Conservation (phyloP, 2,113 vertebrate species). For the Erinaceus europaeus region DNA sequence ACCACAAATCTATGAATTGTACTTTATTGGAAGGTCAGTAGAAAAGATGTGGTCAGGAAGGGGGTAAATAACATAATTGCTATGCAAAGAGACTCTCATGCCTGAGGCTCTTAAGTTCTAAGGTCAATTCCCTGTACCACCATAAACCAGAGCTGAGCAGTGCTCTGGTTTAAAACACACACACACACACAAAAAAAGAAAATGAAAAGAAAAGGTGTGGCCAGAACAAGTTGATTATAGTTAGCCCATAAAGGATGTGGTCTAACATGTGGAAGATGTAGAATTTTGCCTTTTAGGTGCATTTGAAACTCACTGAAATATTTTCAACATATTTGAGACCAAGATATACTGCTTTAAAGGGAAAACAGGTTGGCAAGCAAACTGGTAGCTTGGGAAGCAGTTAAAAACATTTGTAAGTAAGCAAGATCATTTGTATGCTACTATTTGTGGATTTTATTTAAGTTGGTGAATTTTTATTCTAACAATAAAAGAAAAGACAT, state of each 20-base stretch:
- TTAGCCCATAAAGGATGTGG: not conserved
- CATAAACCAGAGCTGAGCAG: too few species aligned
- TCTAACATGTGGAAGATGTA: not conserved
- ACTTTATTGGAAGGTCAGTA: not conserved
- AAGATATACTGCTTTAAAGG: not conserved
- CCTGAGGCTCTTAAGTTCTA: too few species aligned
- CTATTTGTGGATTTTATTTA: not conserved
- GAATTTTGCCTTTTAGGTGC: not conserved
- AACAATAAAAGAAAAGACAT: not conserved
- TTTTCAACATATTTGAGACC: not conserved
- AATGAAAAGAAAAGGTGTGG: too few species aligned
- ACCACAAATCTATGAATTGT: accelerated
- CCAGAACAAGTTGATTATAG: not conserved
- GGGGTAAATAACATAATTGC: too few species aligned
- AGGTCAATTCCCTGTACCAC: too few species aligned
- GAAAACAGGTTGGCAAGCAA: not conserved
- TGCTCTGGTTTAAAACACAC: too few species aligned
- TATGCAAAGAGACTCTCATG: too few species aligned
- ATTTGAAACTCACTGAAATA: not conserved
- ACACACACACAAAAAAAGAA: too few species aligned
- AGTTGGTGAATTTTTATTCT: not conserved
- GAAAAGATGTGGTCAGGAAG: not conserved
- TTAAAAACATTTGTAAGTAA: not conserved
- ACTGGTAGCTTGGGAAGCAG: not conserved
- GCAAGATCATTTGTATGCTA: not conserved